Conservation (phyloP, 2,888 invertebrate genomes). For the Hypomecis atomaria region DNA sequence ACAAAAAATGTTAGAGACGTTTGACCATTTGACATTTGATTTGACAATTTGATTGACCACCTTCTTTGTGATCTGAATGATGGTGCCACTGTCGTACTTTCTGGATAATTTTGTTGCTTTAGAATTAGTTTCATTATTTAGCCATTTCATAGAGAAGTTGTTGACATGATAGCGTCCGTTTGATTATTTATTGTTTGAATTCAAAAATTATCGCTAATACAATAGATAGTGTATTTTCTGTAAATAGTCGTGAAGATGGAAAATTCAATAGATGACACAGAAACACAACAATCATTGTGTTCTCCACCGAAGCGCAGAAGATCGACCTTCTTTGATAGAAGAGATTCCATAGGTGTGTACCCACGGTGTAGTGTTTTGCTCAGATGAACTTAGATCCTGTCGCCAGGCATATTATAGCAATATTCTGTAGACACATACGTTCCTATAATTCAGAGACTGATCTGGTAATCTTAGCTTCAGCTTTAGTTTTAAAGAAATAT, state of each 20-base stretch:
- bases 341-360: slow-evolving; percentile 69
- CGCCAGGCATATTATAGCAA: not conserved
- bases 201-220: not conserved
- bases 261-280: slow-evolving; percentile 60
- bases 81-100: not conserved
- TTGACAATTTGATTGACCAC: too few relatives aligned
- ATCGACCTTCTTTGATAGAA: slow-evolving; percentile 76
- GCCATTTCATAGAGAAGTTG: too few relatives aligned
- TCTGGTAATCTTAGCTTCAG: too few relatives aligned
- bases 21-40: too few relatives aligned
- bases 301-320: slow-evolving; percentile 75
- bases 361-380: not conserved
- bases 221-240: slow-evolving; percentile 24
- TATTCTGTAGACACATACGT: not conserved
- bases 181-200: slow-evolving; percentile 10
- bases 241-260: slow-evolving; percentile 57
- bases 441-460: not conserved
- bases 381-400: not conserved
- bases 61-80: too few relatives aligned
- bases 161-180: slow-evolving; percentile 30
- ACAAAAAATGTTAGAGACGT: too few relatives aligned
- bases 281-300: slow-evolving; percentile 61
- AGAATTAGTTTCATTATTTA: too few relatives aligned
- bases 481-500: too few relatives aligned
- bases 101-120: too few relatives aligned